Conservation (phyloP, 2,797 vertebrate genomes). For the Gephyroberyx darwinii region DNA sequence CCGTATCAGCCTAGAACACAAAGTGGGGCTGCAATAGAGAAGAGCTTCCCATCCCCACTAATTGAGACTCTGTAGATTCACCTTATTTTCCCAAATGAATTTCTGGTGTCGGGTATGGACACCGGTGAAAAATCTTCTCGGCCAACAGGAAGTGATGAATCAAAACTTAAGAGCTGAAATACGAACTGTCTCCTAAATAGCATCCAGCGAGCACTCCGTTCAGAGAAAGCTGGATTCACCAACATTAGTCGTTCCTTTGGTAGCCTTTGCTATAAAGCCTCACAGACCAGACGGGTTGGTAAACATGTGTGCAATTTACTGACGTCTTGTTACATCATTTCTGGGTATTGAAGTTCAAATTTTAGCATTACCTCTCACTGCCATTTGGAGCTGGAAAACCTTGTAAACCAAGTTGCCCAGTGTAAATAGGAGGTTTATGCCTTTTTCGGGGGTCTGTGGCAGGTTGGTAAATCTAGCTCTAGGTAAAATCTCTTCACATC, state of each 20-base stretch:
- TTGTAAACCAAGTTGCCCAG: background rate
- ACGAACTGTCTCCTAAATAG: background rate
- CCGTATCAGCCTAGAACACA: background rate
- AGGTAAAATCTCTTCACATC: no score
- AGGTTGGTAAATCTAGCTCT: no score
- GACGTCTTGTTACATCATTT: background rate
- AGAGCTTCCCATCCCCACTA: background rate
- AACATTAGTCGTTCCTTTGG: background rate
- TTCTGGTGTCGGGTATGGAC: no score
- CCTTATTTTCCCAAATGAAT: no score
- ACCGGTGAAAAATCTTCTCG: background rate
- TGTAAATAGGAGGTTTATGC: background rate
- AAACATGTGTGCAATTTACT: background rate
- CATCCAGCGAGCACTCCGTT: background rate
- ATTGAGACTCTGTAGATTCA: no score
- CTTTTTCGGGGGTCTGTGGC: no score
- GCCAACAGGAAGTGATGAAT: background rate
- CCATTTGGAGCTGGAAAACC: no score
- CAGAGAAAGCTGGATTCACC: background rate
- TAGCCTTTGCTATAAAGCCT: background rate
- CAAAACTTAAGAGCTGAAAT: slow-evolving; percentile 2
- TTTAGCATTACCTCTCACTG: no score
- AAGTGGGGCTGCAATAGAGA: background rate
- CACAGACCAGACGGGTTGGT: background rate
- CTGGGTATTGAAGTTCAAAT: background rate